Evolutionary conservation across 2,888 invertebrate species (phyloP).

Genomic region (Anticlea derivata): DNA sequence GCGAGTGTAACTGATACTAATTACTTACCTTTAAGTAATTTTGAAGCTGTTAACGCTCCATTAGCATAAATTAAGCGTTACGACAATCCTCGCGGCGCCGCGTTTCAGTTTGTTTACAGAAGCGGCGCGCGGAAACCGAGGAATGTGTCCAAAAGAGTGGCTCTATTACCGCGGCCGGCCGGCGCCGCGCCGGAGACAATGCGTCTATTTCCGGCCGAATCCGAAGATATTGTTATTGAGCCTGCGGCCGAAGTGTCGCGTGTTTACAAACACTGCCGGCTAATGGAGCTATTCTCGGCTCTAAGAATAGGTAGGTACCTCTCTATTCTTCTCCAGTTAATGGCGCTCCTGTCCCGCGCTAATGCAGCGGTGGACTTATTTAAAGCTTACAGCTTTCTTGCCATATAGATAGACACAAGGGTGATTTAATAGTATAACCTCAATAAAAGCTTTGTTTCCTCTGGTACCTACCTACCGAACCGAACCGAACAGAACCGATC

Average conservation of each 20-base stretch:
- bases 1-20: conserved; percentile 49
- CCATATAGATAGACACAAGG: neutral
- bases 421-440: neutral
- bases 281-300: conserved; percentile 69
- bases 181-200: conserved; percentile 39
- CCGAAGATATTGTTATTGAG: conserved; percentile 14
- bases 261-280: conserved; percentile 69
- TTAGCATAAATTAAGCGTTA: conserved; percentile 71
- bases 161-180: conserved; percentile 28
- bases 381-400: neutral
- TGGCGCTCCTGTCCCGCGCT: conserved; percentile 8
- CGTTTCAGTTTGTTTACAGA: conserved; percentile 59
- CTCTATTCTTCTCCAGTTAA: conserved; percentile 37
- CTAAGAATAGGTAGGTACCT: conserved; percentile 28
- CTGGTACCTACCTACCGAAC: no score
- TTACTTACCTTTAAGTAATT: no score
- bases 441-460: conserved; percentile 5
- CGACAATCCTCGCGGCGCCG: conserved; percentile 63
- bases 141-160: conserved; percentile 51
- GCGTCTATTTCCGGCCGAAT: conserved; percentile 40
- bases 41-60: conserved; percentile 66
- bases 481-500: no score
- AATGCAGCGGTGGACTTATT: conserved; percentile 10
- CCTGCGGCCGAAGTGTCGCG: conserved; percentile 38
- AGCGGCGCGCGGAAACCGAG: conserved; percentile 47